Evolutionary conservation across 1,140 invertebrate species (phyloP).

Genomic region (Nasonia giraulti): DNA sequence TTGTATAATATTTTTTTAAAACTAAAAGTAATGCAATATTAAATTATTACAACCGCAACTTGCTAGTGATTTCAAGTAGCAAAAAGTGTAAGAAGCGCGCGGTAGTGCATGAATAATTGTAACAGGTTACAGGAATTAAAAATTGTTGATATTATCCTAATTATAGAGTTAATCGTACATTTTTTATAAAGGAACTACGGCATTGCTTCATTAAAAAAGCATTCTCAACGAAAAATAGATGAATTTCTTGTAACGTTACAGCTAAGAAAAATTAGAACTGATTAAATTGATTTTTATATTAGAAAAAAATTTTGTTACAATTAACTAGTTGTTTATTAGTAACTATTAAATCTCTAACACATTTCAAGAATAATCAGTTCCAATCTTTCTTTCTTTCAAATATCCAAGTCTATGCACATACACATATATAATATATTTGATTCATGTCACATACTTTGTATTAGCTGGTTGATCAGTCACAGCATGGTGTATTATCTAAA

Average conservation of each 20-base stretch:
- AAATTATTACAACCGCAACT: no score
- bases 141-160: no score
- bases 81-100: not conserved
- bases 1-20: no score
- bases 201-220: not conserved
- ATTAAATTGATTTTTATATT: no score
- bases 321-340: no score
- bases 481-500: constrained; percentile 73
- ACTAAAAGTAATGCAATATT: no score
- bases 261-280: no score
- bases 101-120: not conserved
- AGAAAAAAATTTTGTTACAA: no score
- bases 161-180: no score
- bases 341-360: no score
- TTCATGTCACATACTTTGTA: constrained; percentile 63
- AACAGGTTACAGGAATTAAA: not conserved
- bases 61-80: not conserved
- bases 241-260: no score
- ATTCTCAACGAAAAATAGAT: not conserved
- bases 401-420: not conserved
- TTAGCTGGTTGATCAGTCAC: constrained; percentile 65
- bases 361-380: not conserved
- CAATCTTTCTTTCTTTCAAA: not conserved
- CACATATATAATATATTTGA: not conserved
- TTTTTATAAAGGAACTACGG: no score